These are phyloP conservation scores for Cyclopterus lumpus DNA, from an alignment of 2,797 vertebrate genomes.

Conservation along the genomic window DNA sequence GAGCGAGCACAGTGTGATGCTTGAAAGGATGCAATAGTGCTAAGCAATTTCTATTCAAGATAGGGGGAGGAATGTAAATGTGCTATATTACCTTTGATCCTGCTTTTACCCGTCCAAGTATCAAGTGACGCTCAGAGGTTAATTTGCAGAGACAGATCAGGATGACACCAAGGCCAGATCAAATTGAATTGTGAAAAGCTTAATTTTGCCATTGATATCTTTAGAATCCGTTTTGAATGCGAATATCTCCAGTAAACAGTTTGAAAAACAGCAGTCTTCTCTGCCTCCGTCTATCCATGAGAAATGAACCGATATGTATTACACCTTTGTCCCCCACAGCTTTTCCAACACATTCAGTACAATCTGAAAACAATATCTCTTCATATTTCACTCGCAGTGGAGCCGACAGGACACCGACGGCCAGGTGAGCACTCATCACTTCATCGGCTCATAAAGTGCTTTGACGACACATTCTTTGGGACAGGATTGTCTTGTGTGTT, in stretches of 20 bases:
- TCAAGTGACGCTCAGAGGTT: slow-evolving; percentile 63
- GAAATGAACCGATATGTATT: background rate
- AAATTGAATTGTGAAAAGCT: slow-evolving; percentile 39
- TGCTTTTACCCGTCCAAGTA: slow-evolving; percentile 62
- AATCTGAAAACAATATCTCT: background rate
- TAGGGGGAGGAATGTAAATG: slow-evolving; percentile 75
- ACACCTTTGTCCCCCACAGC: background rate
- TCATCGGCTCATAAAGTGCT: background rate
- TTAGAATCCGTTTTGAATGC: background rate
- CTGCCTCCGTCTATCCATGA: background rate
- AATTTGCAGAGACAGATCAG: slow-evolving; percentile 53
- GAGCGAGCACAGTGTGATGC: slow-evolving; percentile 74
- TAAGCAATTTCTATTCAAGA: slow-evolving; percentile 80
- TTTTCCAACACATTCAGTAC: background rate
- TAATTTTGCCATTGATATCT: slow-evolving; percentile 6
- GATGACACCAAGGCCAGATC: slow-evolving; percentile 45
- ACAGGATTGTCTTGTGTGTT: slow-evolving; percentile 7
- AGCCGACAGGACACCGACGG: background rate
- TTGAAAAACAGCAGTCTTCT: background rate
- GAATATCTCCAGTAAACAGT: background rate
- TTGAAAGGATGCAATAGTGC: slow-evolving; percentile 77
- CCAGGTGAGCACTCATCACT: background rate
- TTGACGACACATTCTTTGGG: background rate
- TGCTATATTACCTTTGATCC: slow-evolving; percentile 60
- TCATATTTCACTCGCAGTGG: background rate